Evolutionary conservation across 2,113 vertebrate species (phyloP), one percentile per base, ranked within the genome.

Genomic region (Hypomesus transpacificus): DNA sequence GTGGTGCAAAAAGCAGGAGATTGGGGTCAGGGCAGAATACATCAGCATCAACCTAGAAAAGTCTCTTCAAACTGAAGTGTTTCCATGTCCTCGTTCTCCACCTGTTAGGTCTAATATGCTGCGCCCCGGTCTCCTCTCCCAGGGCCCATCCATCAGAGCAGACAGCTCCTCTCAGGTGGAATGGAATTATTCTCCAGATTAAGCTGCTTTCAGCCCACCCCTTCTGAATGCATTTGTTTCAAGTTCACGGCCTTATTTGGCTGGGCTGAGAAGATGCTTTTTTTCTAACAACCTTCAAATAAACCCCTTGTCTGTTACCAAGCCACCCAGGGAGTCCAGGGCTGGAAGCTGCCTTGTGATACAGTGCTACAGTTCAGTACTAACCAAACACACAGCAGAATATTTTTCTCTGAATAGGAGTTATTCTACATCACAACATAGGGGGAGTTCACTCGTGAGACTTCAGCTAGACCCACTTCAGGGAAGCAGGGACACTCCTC

Each of bases 211-310:
- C 14, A 22, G 14, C 5, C 52, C 24, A n/a, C 46, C 46, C 17
- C 34, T 67, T 53, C 31, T 60, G 24, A 68, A 68, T 67, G 9
- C 22, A 68, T 54, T 61, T 62, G 17, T n/a, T 54, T 68, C 46
- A 51, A 31, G 4, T 28, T 16, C 18, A 52, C 22, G 8, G 21
- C 11, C n/a, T 52, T 61, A 14, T 52, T 26, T 51, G 39, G 26
- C 56, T 50, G 11, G 22, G 39, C 21, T 34, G 39, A 59, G 62
- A 6, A 54, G 21, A 57, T 65, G 51, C 24, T 18, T 20, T 16
- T 22, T 66, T 53, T 18, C 53, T 18, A n/a, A 18, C 53, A n/a
- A 16, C n/a, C 53, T n/a, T n/a, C n/a, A 56, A 56, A 16, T n/a
- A 16, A 18, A 17, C 53, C 6, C 53, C 17, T 56, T n/a, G 16